Conservation (phyloP, 2,113 vertebrate genomes). For the Columbina picui region DNA sequence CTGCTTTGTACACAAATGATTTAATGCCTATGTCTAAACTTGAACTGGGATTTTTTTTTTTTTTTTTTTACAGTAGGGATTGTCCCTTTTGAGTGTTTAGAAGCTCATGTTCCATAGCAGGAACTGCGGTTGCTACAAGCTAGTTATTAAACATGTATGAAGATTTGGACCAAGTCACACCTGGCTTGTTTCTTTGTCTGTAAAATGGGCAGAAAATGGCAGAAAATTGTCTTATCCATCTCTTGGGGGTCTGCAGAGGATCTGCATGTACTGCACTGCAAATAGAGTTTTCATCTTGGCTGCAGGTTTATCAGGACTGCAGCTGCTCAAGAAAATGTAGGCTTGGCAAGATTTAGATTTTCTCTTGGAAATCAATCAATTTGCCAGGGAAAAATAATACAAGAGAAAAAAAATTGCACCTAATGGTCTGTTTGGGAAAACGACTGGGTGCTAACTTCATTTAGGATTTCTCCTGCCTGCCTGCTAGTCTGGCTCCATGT, state of each 20-base stretch:
- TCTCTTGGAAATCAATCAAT: not conserved
- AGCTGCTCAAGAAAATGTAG: not conserved
- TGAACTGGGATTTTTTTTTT: not conserved
- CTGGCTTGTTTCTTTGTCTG: not conserved
- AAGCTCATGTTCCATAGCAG: not conserved
- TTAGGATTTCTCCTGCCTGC: not conserved
- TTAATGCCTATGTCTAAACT: not conserved
- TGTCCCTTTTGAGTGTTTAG: not conserved
- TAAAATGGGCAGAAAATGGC: not conserved
- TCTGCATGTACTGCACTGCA: not conserved
- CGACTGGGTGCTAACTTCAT: not conserved
- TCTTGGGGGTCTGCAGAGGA: not conserved
- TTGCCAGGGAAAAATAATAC: not conserved
- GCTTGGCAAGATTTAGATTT: not conserved
- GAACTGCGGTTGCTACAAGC: not conserved
- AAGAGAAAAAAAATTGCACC: not conserved
- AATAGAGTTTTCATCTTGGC: not conserved
- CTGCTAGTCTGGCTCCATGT: not conserved
- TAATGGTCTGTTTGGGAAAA: not conserved
- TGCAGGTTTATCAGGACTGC: not conserved
- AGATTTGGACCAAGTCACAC: not conserved
- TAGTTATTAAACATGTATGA: not conserved
- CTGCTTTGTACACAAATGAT: not conserved
- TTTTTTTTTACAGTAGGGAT: not conserved
- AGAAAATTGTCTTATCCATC: too few relatives aligned